Conservation (phyloP, 1,140 invertebrate genomes). For the Melanaphis sacchari region DNA sequence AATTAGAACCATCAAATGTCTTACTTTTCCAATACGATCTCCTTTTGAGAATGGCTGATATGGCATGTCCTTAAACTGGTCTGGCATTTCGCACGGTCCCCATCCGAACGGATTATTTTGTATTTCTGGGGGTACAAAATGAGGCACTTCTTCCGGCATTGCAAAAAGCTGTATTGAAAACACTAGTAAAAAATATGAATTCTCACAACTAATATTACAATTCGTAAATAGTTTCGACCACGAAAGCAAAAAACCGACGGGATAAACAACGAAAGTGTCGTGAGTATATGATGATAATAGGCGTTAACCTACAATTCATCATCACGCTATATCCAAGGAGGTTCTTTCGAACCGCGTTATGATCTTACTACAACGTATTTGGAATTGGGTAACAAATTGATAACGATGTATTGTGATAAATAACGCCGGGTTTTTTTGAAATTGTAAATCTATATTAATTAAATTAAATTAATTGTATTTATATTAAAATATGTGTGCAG, state of each 20-base stretch:
- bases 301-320: conserved; percentile 25
- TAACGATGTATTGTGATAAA: not conserved
- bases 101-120: conserved; percentile 92
- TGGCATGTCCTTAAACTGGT: conserved; percentile 96
- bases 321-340: conserved; percentile 50
- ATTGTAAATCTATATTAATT: not conserved
- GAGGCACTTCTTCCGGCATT: conserved; percentile 59
- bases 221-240: not conserved
- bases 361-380: not conserved
- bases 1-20: conserved; percentile 51
- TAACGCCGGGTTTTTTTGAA: conserved; percentile 16
- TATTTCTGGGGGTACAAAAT: conserved; percentile 76
- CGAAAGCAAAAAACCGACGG: conserved; percentile 37
- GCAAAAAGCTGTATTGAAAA: not conserved
- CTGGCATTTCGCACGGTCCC: conserved; percentile 93
- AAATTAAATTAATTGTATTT: no score
- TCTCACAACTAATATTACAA: not conserved
- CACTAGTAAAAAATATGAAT: not conserved
- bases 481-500: no score
- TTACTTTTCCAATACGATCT: conserved; percentile 91
- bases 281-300: not conserved
- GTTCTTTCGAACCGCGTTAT: not conserved
- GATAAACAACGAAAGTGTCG: not conserved
- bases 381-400: not conserved
- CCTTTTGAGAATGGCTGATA: conserved; percentile 98